Evolutionary conservation across 2,113 vertebrate genomes (phyloP), one percentile per base, ranked within the genome.

Genomic region (Microtus pennsylvanicus): DNA sequence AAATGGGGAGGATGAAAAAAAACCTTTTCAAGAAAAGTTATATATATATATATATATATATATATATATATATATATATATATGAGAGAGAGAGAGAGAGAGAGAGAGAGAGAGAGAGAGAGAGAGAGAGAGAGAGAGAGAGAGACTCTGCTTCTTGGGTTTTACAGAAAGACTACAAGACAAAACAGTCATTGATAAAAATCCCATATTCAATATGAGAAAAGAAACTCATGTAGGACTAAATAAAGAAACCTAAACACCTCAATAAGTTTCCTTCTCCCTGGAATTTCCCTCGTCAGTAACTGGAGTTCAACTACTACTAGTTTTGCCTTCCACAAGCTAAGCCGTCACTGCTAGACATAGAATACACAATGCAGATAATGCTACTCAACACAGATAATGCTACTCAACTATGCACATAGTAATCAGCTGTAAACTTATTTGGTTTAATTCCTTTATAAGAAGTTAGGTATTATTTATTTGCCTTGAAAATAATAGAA

Each of bases 401-500:
- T 65, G 22, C 86, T 91, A 55, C 28, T 88, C 87, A 58, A 33
- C 3, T 82, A 33, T 22, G 7, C 42, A 42, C 45, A 47, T 55
- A 22, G 10, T 26, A 61, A 88, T 70, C 38, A 78, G 35, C 21
- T 35, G 42, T 69, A 28, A 7, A 80, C 42, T 74, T 47, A 78
- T n/a, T 75, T 80, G 63, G 74, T 63, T 95, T 30, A 7, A 28
- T 47, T 82, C n/a, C 38, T 83, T 8, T 95, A 47, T 47, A 74
- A 45, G 61, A 14, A 82, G 14, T 8, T n/a, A 77, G 69, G 14
- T 33, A 52, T 52, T 80, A 78, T 45, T 76, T 63, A 83, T 93
- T 65, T 52, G 74, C 80, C 93, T 86, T 77, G 69, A 92, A 83
- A 93, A 90, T 21, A 90, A 74, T 70, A 61, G 42, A 61, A 65